Percentiles rank a stretch among this genome's conserved stretches.
Evolutionary conservation across 2,797 vertebrate species (phyloP).

Genomic region (Mormyrus hasselquistii): DNA sequence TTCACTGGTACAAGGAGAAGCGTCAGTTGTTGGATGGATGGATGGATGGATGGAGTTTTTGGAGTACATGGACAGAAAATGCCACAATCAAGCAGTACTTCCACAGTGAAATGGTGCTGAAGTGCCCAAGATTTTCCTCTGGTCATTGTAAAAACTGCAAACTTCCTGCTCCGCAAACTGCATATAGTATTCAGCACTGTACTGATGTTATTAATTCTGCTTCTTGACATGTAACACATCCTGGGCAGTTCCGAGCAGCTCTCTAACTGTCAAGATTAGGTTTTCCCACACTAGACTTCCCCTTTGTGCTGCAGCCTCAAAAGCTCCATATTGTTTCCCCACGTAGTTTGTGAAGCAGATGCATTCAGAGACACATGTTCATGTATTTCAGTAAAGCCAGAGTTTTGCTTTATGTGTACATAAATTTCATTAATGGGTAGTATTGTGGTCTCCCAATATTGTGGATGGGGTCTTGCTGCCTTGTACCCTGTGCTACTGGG

Average conservation of each 20-base stretch:
- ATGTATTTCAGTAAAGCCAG: neutral
- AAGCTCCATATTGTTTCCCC: too few relatives aligned
- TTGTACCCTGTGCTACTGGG: neutral
- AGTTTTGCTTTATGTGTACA: neutral
- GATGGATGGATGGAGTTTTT: neutral
- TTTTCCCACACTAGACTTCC: neutral
- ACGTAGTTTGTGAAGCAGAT: neutral
- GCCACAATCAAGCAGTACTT: neutral
- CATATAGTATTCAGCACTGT: neutral
- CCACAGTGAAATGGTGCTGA: neutral
- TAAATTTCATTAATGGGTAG: neutral
- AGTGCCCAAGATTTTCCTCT: neutral
- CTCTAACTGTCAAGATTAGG: neutral
- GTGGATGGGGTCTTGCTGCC: neutral
- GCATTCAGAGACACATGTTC: neutral
- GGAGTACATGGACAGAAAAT: neutral
- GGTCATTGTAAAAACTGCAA: neutral
- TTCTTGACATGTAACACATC: neutral
- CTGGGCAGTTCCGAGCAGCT: neutral
- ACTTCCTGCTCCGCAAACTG: neutral
- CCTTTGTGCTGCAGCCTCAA: neutral
- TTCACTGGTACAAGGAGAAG: neutral
- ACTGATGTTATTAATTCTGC: neutral
- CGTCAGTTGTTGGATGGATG: neutral
- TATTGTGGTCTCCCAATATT: neutral